These are phyloP conservation scores for Anguilla marmorata DNA, from an alignment of 2,797 vertebrate species.

Conservation along the genomic window DNA sequence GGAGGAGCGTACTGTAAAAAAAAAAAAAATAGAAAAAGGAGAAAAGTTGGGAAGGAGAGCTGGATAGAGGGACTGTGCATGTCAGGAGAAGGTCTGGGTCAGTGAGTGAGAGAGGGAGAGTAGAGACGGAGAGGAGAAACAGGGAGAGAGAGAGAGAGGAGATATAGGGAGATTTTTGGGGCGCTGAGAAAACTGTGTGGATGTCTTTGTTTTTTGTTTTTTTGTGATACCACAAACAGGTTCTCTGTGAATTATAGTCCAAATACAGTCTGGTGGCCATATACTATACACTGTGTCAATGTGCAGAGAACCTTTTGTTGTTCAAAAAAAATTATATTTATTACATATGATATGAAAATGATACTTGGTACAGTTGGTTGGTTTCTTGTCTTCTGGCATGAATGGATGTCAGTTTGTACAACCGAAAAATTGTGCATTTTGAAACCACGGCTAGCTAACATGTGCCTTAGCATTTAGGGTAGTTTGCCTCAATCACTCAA, in stretches of 20 bases:
- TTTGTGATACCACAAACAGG: conserved; percentile 1
- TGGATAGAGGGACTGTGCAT: neutral
- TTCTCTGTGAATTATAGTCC: conserved; percentile 12
- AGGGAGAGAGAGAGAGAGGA: neutral
- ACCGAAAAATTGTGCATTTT: neutral
- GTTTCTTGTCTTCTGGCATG: neutral
- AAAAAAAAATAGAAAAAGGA: neutral
- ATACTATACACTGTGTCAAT: conserved; percentile 11
- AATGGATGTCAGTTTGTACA: neutral
- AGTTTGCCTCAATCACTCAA: neutral
- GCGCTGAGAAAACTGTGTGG: conserved; percentile 19
- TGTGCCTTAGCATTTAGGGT: neutral
- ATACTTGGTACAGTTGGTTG: conserved; percentile 6
- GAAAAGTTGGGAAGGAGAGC: conserved; percentile 24
- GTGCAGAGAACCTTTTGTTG: conserved; percentile 17
- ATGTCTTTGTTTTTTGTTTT: conserved; percentile 13
- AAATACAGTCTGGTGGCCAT: conserved; percentile 20
- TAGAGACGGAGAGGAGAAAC: neutral
- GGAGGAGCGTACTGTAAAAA: conserved; percentile 29
- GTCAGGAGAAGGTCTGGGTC: neutral
- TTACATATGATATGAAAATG: conserved; percentile 6
- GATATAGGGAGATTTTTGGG: neutral
- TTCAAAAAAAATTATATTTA: neutral
- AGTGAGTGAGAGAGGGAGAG: neutral
- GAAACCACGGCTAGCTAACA: neutral